These are phyloP conservation scores for Pelusios castaneus DNA, from an alignment of 2,113 vertebrate genomes.

Conservation along the genomic window DNA sequence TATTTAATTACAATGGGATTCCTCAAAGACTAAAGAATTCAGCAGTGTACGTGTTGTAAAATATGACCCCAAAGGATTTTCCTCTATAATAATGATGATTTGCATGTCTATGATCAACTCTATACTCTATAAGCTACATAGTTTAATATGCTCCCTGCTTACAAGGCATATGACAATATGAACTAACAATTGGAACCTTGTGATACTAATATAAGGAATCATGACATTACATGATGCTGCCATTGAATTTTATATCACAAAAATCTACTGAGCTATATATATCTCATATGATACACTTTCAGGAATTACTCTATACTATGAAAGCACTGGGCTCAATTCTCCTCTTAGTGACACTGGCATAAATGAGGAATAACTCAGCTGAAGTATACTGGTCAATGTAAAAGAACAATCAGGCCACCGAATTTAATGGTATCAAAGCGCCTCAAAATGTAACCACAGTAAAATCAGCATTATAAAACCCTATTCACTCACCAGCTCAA, in stretches of 20 bases:
- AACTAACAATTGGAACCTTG: background rate
- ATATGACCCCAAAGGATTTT: background rate
- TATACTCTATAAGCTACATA: background rate
- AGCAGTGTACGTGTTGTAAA: background rate
- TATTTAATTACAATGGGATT: background rate
- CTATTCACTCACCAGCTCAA: background rate
- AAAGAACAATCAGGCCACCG: background rate
- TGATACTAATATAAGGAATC: background rate
- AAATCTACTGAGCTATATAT: background rate
- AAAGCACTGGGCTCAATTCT: background rate
- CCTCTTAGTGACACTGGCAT: background rate
- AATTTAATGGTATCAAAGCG: background rate
- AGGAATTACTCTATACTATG: background rate
- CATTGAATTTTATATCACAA: background rate
- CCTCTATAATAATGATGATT: background rate
- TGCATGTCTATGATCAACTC: background rate
- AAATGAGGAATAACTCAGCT: background rate
- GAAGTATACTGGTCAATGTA: background rate
- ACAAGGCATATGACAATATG: background rate
- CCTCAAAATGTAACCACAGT: background rate
- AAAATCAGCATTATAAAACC: background rate
- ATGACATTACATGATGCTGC: background rate
- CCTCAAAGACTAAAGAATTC: background rate
- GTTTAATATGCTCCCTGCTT: background rate
- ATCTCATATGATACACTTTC: background rate